Base-by-base conservation (phyloP, 2,797 vertebrate species). In the Peromyscus aztecus region DNA sequence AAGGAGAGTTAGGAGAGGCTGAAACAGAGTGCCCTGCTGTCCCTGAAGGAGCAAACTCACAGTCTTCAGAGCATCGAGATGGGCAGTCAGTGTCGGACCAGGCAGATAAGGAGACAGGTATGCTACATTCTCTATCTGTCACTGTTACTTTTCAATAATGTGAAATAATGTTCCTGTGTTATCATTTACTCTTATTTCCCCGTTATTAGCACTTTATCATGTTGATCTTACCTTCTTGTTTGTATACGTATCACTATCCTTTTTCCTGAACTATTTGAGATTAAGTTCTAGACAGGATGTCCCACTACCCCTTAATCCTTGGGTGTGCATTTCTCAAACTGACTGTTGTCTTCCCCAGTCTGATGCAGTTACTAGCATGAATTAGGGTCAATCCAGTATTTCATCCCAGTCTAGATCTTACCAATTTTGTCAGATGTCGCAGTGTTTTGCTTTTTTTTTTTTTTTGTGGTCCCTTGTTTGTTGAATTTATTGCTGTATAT, bases 1-100 rank as follows among this genome's bases (percentile, higher is more conserved):
- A 99, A 98, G 99, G 99, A 96, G 99, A 99, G 92, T 83, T 99
- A 90, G 98, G 99, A 96, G 98, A 98, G 27, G 96, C 90, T 94
- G 98, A 98, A 98, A 97, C 97, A 55, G 94, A 98, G n/a, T 55
- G 85, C 87, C 98, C 97, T 1, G 76, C 92, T 11, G 19, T 96
- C 65, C 13, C 96, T 19, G 98, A 99, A 93, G 95, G 94, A 84
- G 95, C 97, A 69, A 97, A 95, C 6, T 98, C 98, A 71, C 98
- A 97, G 82, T 98, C 98, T 85, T 98, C 98, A 94, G 98, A 98
- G 49, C 98, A 95, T 40, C 98, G 97, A 93, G 98, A 99, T 86
- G 98, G 95, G 75, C 98, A 97, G 93, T 98, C 98, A 69, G 19
- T 89, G 3, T 98, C 98, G 94, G 98, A 99, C 89, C 98, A 98